These are phyloP conservation scores for Lepus timidus DNA, from an alignment of 2,113 vertebrate genomes.

Conservation along the genomic window DNA sequence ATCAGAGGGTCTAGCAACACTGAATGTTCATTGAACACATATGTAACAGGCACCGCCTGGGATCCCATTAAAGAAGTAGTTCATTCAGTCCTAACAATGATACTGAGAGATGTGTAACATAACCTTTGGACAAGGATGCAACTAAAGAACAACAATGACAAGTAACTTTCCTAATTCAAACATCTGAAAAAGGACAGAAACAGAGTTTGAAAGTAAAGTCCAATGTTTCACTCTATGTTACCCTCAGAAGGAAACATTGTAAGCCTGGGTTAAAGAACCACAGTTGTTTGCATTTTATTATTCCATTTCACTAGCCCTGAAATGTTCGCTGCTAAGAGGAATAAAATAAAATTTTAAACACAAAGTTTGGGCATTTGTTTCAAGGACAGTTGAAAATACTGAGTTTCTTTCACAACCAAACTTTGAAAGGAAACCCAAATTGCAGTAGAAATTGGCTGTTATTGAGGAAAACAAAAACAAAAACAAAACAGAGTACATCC, in stretches of 20 bases:
- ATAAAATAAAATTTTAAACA: neutral
- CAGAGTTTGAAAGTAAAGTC: neutral
- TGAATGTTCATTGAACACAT: neutral
- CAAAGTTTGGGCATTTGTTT: slow-evolving; percentile 18
- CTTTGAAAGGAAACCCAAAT: neutral
- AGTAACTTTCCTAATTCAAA: neutral
- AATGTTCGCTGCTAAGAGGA: neutral
- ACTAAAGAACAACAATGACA: neutral
- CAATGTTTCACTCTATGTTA: neutral
- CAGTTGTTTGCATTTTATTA: neutral
- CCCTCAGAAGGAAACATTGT: neutral
- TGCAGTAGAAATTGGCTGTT: neutral
- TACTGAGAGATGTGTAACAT: neutral
- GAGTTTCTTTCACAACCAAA: neutral
- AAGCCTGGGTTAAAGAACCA: neutral
- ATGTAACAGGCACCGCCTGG: neutral
- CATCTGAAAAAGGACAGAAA: neutral
- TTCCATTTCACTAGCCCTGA: neutral
- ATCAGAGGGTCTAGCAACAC: neutral
- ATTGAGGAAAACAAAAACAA: neutral
- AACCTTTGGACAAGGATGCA: neutral
- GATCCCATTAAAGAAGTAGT: neutral
- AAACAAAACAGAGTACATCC: neutral
- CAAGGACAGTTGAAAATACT: neutral
- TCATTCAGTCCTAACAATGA: neutral